Base-by-base conservation (phyloP, 2,797 vertebrate species). In the Vespertilio murinus region DNA sequence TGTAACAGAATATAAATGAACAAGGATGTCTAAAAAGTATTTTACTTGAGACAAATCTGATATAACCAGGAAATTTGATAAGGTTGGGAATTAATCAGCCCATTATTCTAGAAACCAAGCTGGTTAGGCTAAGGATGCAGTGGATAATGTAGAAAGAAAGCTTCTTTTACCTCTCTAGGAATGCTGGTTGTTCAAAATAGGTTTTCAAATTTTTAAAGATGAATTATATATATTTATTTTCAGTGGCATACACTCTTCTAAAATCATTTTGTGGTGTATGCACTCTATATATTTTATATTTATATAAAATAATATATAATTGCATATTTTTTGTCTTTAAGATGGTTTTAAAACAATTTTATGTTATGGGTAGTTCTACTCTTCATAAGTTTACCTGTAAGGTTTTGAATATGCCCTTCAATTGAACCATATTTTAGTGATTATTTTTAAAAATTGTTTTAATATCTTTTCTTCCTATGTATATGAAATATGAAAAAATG, bases 1-100 rank as follows among this genome's bases (percentile, higher is more conserved):
- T 40, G 10, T 45, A 80, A 77, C 61, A 70, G 49, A 94, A 88
- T 85, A 70, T 23, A 83, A 92, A 78, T 40, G 56, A 96, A 81
- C 61, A 95, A 22, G 56, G 75, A 82, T 91, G 18, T 78, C 77
- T 93, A 67, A 95, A 93, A 95, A 92, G 69, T 79, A 91, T 95
- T 97, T 93, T 87, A 75, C 52, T 85, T 81, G 81, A 93, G 79
- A 79, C 38, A 71, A 93, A 75, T 65, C 28, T 28, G 61, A 89
- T 83, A 91, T 52, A 91, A 73, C 23, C 61, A 92, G 73, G 52
- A 94, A 91, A 33, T 64, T 42, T 90, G 73, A 96, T 95, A 96
- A 95, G 56, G 56, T 64, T 90, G 42, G 28, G 88, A 95, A 84
- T 91, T 79, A 95, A 94, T 91, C 71, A 49, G 6, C 33, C 45